Base-by-base conservation (phyloP, 2,888 invertebrate genomes). In the Ferrisia virgata region DNA sequence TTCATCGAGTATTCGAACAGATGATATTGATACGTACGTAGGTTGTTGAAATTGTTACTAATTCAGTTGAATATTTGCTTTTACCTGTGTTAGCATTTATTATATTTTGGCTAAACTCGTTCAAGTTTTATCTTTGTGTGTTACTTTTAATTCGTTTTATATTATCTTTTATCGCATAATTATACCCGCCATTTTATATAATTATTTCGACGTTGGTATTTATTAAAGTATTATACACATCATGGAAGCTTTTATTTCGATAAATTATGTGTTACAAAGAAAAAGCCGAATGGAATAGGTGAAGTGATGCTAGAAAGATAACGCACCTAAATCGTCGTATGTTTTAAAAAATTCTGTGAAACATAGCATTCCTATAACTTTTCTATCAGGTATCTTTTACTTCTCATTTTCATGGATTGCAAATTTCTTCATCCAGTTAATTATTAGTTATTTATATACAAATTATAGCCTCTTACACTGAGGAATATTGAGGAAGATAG, bases 11-110 rank as follows among this genome's bases (percentile, higher is more conserved):
- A 53, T n/a, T n/a, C 3, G 53, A 53, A 18, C 2, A 3, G 53
- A 15, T 53, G 22, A 18, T 80, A 79, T 39, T 79, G 79, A 31
- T 82, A 80, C 33, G 43, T 39, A n/a, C 28, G 18, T 58, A 69
- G 64, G 28, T 82, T 82, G 82, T 82, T 69, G 40, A 79, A 79
- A 79, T 43, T 79, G 79, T 79, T 79, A 81, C 58, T 82, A 58
- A 82, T 69, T 58, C 69, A 11, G 58, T 69, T 5, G 15, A 82
- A 69, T 82, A 40, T 39, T 64, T 22, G 64, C 69, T 82, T 82
- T 53, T 53, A 40, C 43, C 22, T 81, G 36, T 81, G 39, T 81
- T 81, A 40, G 47, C 47, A 79, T 79, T 40, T 47, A 47, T 40
- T 79, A 36, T 33, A 79, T 33, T 79, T 79, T 40, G n/a, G 79